Evolutionary conservation across 2,888 invertebrate genomes (phyloP).

Genomic region (Epinotia ramella): DNA sequence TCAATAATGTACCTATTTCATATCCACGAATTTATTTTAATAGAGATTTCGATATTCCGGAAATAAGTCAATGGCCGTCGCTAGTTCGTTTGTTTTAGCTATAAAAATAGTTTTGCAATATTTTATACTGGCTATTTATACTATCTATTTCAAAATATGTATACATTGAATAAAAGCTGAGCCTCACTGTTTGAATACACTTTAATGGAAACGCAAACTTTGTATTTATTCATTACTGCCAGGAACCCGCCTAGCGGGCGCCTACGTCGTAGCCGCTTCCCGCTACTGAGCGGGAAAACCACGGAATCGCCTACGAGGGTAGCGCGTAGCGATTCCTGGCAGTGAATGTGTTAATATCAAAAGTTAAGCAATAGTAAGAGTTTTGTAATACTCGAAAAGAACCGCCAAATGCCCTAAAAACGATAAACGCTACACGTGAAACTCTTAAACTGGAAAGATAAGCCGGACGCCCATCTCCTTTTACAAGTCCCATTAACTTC

Average conservation of each 20-base stretch:
- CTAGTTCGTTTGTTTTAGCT: background rate
- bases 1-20: no score
- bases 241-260: no score
- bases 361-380: background rate
- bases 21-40: background rate
- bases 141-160: background rate
- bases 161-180: background rate
- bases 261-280: no score
- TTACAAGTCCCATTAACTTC: conserved; percentile 78
- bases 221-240: background rate
- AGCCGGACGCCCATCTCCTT: conserved; percentile 63
- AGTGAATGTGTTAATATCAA: background rate
- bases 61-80: background rate
- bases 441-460: conserved; percentile 71
- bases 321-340: no score
- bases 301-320: no score
- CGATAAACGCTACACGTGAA: conserved; percentile 61
- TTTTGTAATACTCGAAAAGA: background rate
- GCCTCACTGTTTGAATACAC: background rate
- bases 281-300: no score
- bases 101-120: background rate
- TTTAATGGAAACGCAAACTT: background rate
- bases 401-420: conserved; percentile 22
- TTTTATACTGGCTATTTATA: background rate
- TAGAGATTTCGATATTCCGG: conserved; percentile 1